Evolutionary conservation across 2,888 invertebrate species (phyloP).

Genomic region (Formica aserva): DNA sequence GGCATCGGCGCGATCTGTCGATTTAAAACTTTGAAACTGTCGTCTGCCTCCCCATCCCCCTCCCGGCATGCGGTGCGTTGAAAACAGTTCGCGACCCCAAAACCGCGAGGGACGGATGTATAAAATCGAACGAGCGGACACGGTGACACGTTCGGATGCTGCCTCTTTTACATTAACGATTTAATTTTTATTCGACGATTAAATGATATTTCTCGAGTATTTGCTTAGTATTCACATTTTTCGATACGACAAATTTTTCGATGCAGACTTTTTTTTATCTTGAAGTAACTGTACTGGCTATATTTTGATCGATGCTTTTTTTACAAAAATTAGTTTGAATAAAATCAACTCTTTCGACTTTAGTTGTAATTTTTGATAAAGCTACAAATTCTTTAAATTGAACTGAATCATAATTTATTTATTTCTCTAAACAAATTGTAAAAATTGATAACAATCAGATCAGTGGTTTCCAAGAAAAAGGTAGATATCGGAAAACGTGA

Average conservation of each 20-base stretch:
- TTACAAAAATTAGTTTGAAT: not conserved
- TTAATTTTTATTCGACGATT: conserved; percentile 4
- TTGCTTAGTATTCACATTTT: not conserved
- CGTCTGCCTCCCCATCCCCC: not conserved
- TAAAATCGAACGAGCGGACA: not conserved
- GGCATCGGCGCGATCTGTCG: conserved; percentile 47
- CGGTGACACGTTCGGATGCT: not conserved
- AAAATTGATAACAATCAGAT: no score
- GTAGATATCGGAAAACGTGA: not conserved
- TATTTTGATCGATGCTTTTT: not conserved
- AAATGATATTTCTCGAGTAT: not conserved
- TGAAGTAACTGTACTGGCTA: not conserved
- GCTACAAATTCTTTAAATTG: not conserved
- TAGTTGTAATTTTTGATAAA: not conserved
- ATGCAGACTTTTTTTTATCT: not conserved
- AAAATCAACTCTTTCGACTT: not conserved
- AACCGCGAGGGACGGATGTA: conserved; percentile 8
- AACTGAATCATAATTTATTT: no score
- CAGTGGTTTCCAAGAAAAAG: not conserved
- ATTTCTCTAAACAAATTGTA: not conserved
- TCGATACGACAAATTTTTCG: not conserved
- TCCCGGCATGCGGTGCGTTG: conserved; percentile 19
- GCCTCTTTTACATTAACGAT: not conserved
- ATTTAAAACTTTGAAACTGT: conserved; percentile 60
- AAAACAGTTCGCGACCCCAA: conserved; percentile 39